Conservation (phyloP, 1,140 invertebrate genomes). For the Rhysida immarginata region DNA sequence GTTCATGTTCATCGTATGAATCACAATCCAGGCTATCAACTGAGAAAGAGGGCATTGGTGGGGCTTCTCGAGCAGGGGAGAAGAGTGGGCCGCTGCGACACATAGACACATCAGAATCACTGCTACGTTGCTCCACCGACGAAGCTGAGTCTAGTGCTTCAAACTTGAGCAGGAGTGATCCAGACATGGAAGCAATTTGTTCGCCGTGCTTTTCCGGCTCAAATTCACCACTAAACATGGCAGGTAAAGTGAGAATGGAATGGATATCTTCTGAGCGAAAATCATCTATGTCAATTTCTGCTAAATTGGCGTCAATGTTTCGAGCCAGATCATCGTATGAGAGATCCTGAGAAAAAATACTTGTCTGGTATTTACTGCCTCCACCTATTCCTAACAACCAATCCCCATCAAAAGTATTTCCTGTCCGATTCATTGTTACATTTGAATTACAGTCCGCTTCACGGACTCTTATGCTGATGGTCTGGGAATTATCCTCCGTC, state of each 20-base stretch:
- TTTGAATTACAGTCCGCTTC: constrained; percentile 6
- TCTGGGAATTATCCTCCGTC: neutral
- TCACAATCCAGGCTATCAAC: constrained; percentile 81
- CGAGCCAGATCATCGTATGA: constrained; percentile 71
- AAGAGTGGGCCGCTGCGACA: constrained; percentile 78
- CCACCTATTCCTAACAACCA: neutral
- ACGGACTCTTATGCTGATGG: neutral
- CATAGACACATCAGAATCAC: constrained; percentile 49
- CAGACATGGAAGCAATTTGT: constrained; percentile 54
- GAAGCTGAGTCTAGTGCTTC: neutral
- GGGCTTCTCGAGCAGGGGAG: constrained; percentile 69
- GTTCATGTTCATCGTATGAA: constrained; percentile 50
- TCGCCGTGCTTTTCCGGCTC: constrained; percentile 46
- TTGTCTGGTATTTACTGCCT: neutral
- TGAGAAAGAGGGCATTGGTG: constrained; percentile 47
- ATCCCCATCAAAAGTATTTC: neutral
- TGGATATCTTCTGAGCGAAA: constrained; percentile 80
- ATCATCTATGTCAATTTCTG: constrained; percentile 87
- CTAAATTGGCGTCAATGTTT: constrained; percentile 78
- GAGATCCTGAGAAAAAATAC: constrained; percentile 25
- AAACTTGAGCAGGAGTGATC: neutral
- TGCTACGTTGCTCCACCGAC: constrained; percentile 47
- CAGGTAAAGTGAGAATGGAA: constrained; percentile 44
- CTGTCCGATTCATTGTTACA: neutral
- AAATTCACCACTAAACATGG: constrained; percentile 24